A percentile compares a stretch with the other conserved stretches of the same genome.
phyloP scores from a whole-genome alignment of 2,888 invertebrate species.

The Stramonita haemastoma region DNA sequence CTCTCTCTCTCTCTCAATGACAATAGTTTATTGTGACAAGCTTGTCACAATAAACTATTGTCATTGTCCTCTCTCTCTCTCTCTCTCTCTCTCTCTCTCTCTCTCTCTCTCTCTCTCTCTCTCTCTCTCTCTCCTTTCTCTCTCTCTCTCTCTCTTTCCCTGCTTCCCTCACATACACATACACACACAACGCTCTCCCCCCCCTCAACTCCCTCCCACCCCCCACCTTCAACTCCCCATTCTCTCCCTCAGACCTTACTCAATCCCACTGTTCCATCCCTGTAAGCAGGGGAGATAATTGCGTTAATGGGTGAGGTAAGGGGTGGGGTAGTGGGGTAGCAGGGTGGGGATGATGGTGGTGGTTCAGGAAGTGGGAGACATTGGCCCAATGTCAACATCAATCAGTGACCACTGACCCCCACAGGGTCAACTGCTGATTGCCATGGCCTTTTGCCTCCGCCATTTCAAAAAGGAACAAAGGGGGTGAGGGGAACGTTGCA shows the following conservation, averaged over 20 bases:
- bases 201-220: no score
- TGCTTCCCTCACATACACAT: no score
- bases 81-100: slow-evolving; percentile 25
- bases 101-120: slow-evolving; percentile 15
- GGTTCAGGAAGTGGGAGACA: background rate
- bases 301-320: background rate
- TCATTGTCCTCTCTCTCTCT: slow-evolving; percentile 30
- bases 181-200: no score
- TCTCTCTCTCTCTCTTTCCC: no score
- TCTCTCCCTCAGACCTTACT: no score
- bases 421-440: background rate
- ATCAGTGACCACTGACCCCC: background rate
- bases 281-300: slow-evolving; percentile 1
- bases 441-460: no score
- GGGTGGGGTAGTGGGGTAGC: background rate
- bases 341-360: no score
- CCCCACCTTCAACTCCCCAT: no score
- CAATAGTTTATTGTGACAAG: no score
- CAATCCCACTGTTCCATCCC: background rate
- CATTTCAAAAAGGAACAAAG: no score
- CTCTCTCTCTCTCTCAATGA: slow-evolving; percentile 34
- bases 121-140: background rate
- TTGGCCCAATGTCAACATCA: background rate
- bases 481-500: no score
- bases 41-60: no score